Conservation (phyloP, 2,113 vertebrate species). For the Leptobrachium ailaonicum region DNA sequence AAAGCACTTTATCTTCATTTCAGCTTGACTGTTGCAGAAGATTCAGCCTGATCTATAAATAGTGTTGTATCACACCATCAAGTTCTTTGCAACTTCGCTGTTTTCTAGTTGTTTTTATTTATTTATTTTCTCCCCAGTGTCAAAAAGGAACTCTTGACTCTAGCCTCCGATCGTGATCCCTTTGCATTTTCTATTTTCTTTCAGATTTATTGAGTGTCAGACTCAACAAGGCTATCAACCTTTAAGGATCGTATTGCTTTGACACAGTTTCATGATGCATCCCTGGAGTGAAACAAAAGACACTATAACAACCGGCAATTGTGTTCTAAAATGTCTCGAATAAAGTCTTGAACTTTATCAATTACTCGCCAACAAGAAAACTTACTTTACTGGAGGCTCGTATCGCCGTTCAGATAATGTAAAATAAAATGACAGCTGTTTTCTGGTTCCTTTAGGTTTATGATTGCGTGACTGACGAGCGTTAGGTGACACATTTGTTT, state of each 20-base stretch:
- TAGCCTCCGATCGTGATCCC: background rate
- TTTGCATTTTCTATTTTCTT: background rate
- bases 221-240: conserved; percentile 15
- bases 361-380: background rate
- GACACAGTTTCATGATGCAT: background rate
- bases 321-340: background rate
- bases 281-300: conserved; percentile 1
- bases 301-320: background rate
- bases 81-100: background rate
- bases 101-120: background rate
- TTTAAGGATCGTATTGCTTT: background rate
- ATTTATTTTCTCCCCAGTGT: background rate
- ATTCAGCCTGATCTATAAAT: too few relatives aligned
- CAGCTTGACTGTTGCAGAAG: too few relatives aligned
- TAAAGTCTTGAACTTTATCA: conserved; percentile 1
- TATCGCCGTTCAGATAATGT: background rate
- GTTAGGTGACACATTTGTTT: background rate
- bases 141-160: background rate
- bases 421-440: background rate
- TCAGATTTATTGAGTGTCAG: background rate
- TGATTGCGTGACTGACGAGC: background rate
- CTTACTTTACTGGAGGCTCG: background rate
- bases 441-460: background rate
- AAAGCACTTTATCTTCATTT: too few relatives aligned
- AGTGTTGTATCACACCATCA: background rate